A percentile compares a stretch with the other conserved stretches of the same genome.
Conservation (phyloP, 2,797 vertebrate species). For the Pterois miles region DNA sequence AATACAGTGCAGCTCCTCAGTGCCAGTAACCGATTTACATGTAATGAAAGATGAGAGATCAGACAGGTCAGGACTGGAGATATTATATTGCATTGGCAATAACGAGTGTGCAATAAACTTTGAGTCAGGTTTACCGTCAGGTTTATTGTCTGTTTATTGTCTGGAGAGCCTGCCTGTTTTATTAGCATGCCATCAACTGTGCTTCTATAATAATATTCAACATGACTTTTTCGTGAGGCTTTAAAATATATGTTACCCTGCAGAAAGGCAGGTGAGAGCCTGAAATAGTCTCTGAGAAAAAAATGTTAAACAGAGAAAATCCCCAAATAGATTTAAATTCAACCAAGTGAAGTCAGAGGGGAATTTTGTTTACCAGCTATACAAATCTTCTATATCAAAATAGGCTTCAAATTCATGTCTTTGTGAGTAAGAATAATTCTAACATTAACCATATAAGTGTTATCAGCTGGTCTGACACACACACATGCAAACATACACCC, state of each 20-base stretch:
- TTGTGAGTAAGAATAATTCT: neutral
- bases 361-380: slow-evolving; percentile 24
- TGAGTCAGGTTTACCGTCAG: slow-evolving; percentile 43
- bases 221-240: slow-evolving; percentile 38
- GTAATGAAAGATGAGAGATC: slow-evolving; percentile 51
- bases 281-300: neutral
- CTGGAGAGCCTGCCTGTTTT: slow-evolving; percentile 50
- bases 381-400: slow-evolving; percentile 9
- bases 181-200: slow-evolving; percentile 55
- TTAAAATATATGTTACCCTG: slow-evolving; percentile 5
- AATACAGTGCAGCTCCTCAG: slow-evolving; percentile 18
- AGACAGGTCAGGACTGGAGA: slow-evolving; percentile 43
- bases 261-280: slow-evolving; percentile 13
- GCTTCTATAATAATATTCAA: slow-evolving; percentile 52
- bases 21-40: slow-evolving; percentile 31
- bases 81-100: slow-evolving; percentile 51
- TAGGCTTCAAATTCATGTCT: slow-evolving; percentile 7
- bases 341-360: slow-evolving; percentile 8
- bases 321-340: slow-evolving; percentile 24
- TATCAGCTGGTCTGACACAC: slow-evolving; percentile 26
- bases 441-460: neutral
- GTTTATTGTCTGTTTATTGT: slow-evolving; percentile 60
- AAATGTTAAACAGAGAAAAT: neutral
- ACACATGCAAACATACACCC: slow-evolving; percentile 10
- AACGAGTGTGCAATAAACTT: slow-evolving; percentile 49